A percentile compares a stretch with the other conserved stretches of the same genome.
Conservation (phyloP, 2,888 invertebrate species). For the Trachelus troglodyta region DNA sequence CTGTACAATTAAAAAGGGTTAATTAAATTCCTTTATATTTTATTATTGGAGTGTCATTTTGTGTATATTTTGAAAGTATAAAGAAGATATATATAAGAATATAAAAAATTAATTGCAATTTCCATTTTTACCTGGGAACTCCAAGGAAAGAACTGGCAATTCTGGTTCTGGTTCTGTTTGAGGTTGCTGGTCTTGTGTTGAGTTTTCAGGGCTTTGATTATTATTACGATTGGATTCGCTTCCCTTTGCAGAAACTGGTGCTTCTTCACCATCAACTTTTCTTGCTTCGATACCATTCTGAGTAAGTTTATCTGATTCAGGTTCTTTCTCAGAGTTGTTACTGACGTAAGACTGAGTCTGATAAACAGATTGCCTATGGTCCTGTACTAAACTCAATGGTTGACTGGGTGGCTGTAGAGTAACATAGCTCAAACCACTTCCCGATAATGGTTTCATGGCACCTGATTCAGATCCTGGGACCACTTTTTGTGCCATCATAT, state of each 20-base stretch:
- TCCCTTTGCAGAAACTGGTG: conserved; percentile 37
- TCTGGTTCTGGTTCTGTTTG: conserved; percentile 28
- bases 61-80: neutral
- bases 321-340: conserved; percentile 46
- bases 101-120: neutral
- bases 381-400: conserved; percentile 63
- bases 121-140: conserved; percentile 41
- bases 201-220: conserved; percentile 50
- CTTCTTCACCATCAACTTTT: conserved; percentile 41
- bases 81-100: neutral
- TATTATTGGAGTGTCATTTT: neutral
- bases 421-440: conserved; percentile 55
- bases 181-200: conserved; percentile 22
- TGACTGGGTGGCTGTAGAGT: conserved; percentile 56
- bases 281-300: conserved; percentile 53
- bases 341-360: conserved; percentile 48
- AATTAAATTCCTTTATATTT: neutral
- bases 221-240: conserved; percentile 54
- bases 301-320: conserved; percentile 50
- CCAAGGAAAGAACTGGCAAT: conserved; percentile 32
- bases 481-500: conserved; percentile 62
- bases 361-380: conserved; percentile 60
- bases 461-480: conserved; percentile 49
- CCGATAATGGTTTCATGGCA: conserved; percentile 57
- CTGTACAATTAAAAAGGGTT: neutral